Base-by-base conservation (phyloP, 1,140 invertebrate species). In the Drosophila littoralis region DNA sequence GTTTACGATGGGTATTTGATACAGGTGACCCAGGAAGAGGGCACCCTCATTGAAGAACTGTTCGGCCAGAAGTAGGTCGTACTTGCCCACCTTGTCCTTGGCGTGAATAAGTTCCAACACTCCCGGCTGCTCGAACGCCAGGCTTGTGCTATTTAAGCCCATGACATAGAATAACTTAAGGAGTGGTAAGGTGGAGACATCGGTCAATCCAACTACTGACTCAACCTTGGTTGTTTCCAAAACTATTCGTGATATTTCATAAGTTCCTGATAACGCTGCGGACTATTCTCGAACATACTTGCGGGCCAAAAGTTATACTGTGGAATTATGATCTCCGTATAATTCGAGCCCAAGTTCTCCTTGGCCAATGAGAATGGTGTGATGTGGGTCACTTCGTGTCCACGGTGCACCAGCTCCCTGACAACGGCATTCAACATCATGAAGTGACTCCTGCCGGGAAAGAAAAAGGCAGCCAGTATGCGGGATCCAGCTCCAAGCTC, bases 31-130 rank as follows among this genome's bases (percentile, higher is more conserved):
- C 7, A 93, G 78, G 7, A 90, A 85, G 9, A 92, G 78, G 36
- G 92, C 80, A 0, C 92, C 83, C 68, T 93, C 93, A 43, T 92
- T 91, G 50, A 76, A 92, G 67, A 93, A 92, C 45, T 91, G 77
- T 38, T 93, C 92, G 0, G 81, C 76, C 35, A 93, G 63, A 0
- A 93, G 75, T 0, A 93, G 43, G 85, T 93, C 93, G 48, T 91
- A 93, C 54, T 92, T 83, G 6, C 88, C 77, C 0, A 81, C 68
- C 5, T 90, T 91, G 32, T 92, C 67, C 15, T 71, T 77, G 28
- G 71, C 78, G 35, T 91, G 75, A 13, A 93, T 83, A 54, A 88
- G 81, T n/a, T n/a, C n/a, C n/a, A n/a, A n/a, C n/a, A n/a, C n/a
- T n/a, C n/a, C n/a, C n/a, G n/a, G n/a, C n/a, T n/a, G n/a, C n/a